Evolutionary conservation across 2,888 invertebrate species (phyloP), one percentile per base, ranked within the genome.

Genomic region (Drosophila colorata): DNA sequence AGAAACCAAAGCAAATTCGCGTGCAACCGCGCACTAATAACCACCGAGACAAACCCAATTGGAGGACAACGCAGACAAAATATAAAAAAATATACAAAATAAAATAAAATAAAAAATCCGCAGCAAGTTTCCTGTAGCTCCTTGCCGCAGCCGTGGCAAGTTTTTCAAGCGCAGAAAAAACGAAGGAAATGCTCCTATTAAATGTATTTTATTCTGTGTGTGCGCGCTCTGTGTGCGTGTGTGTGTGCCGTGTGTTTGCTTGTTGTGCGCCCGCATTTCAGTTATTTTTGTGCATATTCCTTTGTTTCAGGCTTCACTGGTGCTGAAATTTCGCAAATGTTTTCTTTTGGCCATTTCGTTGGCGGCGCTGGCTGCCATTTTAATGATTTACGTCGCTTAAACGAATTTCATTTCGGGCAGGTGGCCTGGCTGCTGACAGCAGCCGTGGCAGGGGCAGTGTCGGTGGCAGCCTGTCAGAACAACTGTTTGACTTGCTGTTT

Each of bases 271-370:
- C 51, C 67, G 68, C 67, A 57, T 66, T 67, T 68, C 35, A 25
- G 28, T 52, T 47, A 28, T 55, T 51, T 37, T 51, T 58, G 48
- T 56, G 58, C 40, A 53, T 60, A 52, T 65, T 52, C 53, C 64
- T 77, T 80, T 77, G 66, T 88, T 82, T 84, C 74, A 69, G 69
- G 85, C 79, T 84, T 79, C 78, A 87, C 23, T 86, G 84, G 66
- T 72, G 89, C 82, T 86, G 87, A 84, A 86, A 85, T 88, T 78
- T 68, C 55, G 79, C 87, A 79, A 85, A 85, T 79, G 86, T 79
- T 84, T 87, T 87, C 68, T 69, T 80, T 64, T 83, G 64, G 80
- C 66, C 80, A 73, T 82, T 86, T 73, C 69, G 74, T 78, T 78
- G 76, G 60, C 63, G 73, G 64, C 61, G 67, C 56, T 63, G 67